Conservation (phyloP, 2,113 vertebrate species). For the Atlantisia rogersi region DNA sequence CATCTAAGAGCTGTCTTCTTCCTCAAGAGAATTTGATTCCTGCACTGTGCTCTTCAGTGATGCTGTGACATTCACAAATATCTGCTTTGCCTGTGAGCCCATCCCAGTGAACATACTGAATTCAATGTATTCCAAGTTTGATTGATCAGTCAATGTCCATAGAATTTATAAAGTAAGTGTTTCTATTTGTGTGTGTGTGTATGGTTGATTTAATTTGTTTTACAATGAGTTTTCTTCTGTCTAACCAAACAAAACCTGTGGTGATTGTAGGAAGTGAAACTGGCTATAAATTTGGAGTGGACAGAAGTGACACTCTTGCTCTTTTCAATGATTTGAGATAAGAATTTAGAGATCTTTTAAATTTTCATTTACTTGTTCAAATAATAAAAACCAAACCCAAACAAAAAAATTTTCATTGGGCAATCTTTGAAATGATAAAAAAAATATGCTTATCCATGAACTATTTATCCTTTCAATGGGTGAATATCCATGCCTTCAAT, state of each 20-base stretch:
- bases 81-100: constrained; percentile 79
- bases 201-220: not conserved
- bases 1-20: not conserved
- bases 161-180: constrained; percentile 77
- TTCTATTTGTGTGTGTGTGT: not conserved
- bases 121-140: constrained; percentile 81
- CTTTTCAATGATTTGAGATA: not conserved
- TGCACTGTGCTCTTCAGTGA: constrained; percentile 84
- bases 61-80: constrained; percentile 83
- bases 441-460: not conserved
- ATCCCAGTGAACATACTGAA: constrained; percentile 83
- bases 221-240: not conserved
- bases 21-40: constrained; percentile 78
- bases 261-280: not conserved
- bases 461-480: not conserved
- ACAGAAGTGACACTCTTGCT: not conserved
- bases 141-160: constrained; percentile 74
- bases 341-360: not conserved
- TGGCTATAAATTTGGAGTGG: not conserved
- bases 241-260: not conserved
- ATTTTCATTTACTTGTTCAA: not conserved
- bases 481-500: not conserved
- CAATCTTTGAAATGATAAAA: not conserved
- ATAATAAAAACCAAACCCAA: not conserved
- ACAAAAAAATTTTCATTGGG: not conserved